Base-by-base conservation (phyloP, 2,888 invertebrate genomes). In the Reticulitermes lucifugus region DNA sequence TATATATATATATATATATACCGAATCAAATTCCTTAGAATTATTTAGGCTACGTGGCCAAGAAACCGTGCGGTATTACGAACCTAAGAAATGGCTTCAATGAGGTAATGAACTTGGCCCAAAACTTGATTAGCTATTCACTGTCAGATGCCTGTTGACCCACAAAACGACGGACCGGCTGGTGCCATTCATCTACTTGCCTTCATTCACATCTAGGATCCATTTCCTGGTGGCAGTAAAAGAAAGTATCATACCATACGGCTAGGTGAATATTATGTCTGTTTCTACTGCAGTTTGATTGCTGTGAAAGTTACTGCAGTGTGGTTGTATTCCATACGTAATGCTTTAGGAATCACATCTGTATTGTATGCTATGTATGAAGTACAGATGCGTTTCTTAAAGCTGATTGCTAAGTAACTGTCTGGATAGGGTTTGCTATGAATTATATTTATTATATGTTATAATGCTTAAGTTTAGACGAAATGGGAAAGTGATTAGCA, bases 151-250 rank as follows among this genome's bases (percentile, higher is more conserved):
- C 41, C 80, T 60, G 59, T 21, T 80, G 80, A 80, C 80, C 80
- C 60, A 80, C 59, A 59, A 80, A 73, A 60, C 59, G 60, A 35
- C 2, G 35, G 35, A 80, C 59, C 59, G 35, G 59, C 59, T 46
- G 22, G 7, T 55, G n/a, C 59, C 80, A 80, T 60, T 80, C 80
- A 80, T 80, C 80, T 80, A 25, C 29, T 59, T 80, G 35, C 35
- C 60, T 80, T 60, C 80, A 80, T 80, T 80, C 80, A 80, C 60
- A 80, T 80, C 60, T 60, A 80, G 80, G 60, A 59, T 60, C 35
- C 29, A 60, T 60, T 80, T 80, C 80, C 80, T 80, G 60, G 60
- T 79, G 18, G 25, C 46, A 35, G 41, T n/a, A 80, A 60, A 60
- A 80, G 80, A 80, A 80, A 80, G 80, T 80, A 41, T 60, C 51